These are phyloP conservation scores for Ctenochaetus hawaiiensis DNA, from an alignment of 2,797 vertebrate genomes.

Conservation along the genomic window DNA sequence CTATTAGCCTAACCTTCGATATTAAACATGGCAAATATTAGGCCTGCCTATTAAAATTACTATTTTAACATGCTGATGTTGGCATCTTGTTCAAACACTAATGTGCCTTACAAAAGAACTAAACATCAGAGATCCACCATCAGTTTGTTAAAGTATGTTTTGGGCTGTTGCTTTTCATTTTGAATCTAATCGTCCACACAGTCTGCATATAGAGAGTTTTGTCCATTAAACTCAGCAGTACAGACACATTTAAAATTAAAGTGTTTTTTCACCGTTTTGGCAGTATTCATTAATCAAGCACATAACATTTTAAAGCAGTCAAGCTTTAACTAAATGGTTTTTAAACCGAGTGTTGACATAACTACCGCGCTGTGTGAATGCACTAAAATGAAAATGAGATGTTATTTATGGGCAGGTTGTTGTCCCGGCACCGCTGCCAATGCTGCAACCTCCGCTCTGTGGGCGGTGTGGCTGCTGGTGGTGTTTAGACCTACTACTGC, in stretches of 20 bases:
- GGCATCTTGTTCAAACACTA: too few species aligned
- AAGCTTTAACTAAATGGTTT: constrained; percentile 26
- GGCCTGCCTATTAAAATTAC: too few species aligned
- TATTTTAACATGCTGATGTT: too few species aligned
- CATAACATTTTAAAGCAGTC: constrained; percentile 37
- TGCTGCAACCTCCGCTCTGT: constrained; percentile 76
- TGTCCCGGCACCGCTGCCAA: constrained; percentile 64
- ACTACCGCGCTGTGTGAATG: constrained; percentile 57
- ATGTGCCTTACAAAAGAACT: not conserved
- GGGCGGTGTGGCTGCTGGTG: constrained; percentile 68
- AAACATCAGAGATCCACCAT: not conserved
- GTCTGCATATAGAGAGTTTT: constrained; percentile 11
- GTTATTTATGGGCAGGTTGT: constrained; percentile 78
- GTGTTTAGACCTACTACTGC: constrained; percentile 61
- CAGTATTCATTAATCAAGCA: constrained; percentile 31
- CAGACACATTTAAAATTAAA: not conserved
- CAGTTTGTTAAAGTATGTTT: not conserved
- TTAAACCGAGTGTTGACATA: constrained; percentile 36
- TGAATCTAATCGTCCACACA: not conserved
- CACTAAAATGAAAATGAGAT: constrained; percentile 67
- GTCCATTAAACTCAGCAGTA: constrained; percentile 4
- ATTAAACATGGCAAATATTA: too few species aligned
- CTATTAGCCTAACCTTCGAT: not conserved
- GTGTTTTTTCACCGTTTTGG: constrained; percentile 1
- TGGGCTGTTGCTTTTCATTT: not conserved